Conservation (phyloP, 2,113 vertebrate genomes). For the Ondatra zibethicus region DNA sequence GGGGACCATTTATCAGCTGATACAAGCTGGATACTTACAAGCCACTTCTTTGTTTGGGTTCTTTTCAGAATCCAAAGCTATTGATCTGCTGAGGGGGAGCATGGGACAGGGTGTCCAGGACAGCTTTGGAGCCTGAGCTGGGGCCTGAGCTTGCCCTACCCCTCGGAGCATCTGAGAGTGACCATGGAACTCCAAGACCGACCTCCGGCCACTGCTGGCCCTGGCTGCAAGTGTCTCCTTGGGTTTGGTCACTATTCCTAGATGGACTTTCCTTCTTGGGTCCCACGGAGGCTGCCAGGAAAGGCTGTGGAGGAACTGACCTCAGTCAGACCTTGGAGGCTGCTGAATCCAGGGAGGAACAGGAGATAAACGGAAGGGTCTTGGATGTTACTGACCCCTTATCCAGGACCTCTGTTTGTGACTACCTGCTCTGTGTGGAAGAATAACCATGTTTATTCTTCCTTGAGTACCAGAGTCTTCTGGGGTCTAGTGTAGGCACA, state of each 20-base stretch:
- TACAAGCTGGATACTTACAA: slow-evolving; percentile 96
- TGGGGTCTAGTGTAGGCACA: fast-evolving
- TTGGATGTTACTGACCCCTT: neutral
- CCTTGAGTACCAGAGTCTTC: no score
- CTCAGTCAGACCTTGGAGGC: neutral
- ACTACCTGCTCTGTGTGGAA: neutral
- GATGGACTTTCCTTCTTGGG: fast-evolving
- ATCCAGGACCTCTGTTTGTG: no score
- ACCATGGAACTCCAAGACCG: neutral
- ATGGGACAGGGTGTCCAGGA: slow-evolving; percentile 64
- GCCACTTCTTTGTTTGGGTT: slow-evolving; percentile 96
- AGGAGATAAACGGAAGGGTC: neutral
- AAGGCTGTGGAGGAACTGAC: no score
- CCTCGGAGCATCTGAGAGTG: fast-evolving
- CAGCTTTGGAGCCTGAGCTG: slow-evolving; percentile 14
- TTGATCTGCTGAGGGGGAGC: slow-evolving; percentile 86
- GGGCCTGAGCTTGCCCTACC: neutral
- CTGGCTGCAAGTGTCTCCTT: neutral
- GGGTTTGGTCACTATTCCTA: no score
- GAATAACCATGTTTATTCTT: fast-evolving
- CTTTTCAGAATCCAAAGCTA: slow-evolving; percentile 90
- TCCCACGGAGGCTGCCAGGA: fast-evolving
- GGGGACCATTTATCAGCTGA: slow-evolving; percentile 99
- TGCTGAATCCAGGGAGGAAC: no score
- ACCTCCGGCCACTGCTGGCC: fast-evolving